Base-by-base conservation (phyloP, 1,140 invertebrate genomes). In the Eumeta japonica region DNA sequence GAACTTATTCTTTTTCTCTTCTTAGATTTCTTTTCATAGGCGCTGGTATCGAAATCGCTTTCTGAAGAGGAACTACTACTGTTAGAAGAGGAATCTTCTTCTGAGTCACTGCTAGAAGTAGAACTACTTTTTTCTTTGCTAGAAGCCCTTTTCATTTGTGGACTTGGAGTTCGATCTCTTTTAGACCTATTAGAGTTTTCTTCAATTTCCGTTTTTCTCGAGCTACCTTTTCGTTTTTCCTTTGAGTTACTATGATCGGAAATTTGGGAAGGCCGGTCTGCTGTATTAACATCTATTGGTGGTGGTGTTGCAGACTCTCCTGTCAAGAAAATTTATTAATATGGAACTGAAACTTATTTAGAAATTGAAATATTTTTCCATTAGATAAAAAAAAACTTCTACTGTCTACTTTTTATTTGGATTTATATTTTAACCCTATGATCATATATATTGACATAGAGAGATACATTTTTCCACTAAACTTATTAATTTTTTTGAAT, bases 251-350 rank as follows among this genome's bases (percentile, higher is more conserved):
- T 55, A 34, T 53, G 52, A 43, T 68, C 64, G n/a, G 45, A 45
- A 41, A 53, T n/a, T n/a, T n/a, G n/a, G n/a, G n/a, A n/a, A n/a
- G n/a, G 47, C 36, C 63, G 70, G 36, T 70, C 61, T 1, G 64
- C 62, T 2, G 62, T 70, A 3, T 67, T 62, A 17, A 51, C 45
- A n/a, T 71, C 64, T 10, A 53, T 19, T 0, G 65, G 63, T 1
- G 65, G 65, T 2, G 68, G 68, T 10, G 68, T 71, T 11, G 52
- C 56, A n/a, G 68, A 71, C 3, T 55, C 55, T 35, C 59, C 64
- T 73, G 39, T 35, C 54, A 50, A 19, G 28, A n/a, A n/a, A n/a
- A n/a, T n/a, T n/a, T n/a, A n/a, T n/a, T n/a, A n/a, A n/a, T n/a
- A n/a, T n/a, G n/a, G n/a, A n/a, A n/a, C n/a, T n/a, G n/a, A n/a